Base-by-base conservation (phyloP, 2,888 invertebrate species). In the Aromia moschata region DNA sequence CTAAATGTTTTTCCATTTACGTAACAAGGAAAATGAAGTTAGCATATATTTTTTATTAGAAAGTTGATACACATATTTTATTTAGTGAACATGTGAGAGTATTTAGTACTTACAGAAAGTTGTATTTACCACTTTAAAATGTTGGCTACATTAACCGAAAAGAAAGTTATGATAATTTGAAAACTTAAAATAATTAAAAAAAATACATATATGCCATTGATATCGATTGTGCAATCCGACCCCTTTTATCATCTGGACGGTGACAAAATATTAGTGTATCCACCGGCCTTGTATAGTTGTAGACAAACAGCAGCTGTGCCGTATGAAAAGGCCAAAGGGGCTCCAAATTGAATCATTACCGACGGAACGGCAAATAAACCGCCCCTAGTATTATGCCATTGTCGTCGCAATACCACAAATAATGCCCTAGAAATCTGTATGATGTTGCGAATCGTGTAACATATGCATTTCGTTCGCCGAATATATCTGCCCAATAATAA, bases 341-440 rank as follows among this genome's bases (percentile, higher is more conserved):
- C 76, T 75, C 77, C 75, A 80, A 80, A 81, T 81, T 81, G 80
- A 81, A 81, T 81, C 80, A 81, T 81, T 81, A 80, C 79, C 75
- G 73, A 71, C 74, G 74, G 77, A 72, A 76, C 71, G 72, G 77
- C 80, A 80, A 80, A 80, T 78, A 80, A 67, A 77, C 77, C 80
- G 79, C 80, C 80, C 80, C 78, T 77, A 56, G 70, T 65, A 76
- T 79, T 78, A 65, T 71, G 58, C 70, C 68, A 72, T 75, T 76
- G 75, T 76, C 71, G 67, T 63, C 70, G 61, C 65, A 62, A 69
- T 70, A 73, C 74, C 74, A 68, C 75, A 75, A 75, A 68, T 61
- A 70, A 70, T 66, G 62, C 62, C 61, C 65, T 47, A 62, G 62
- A 64, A 58, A 54, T 59, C 59, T 44, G 58, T 56, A 54, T 63